Conservation (phyloP, 2,113 vertebrate species). For the Trematomus loennbergii region DNA sequence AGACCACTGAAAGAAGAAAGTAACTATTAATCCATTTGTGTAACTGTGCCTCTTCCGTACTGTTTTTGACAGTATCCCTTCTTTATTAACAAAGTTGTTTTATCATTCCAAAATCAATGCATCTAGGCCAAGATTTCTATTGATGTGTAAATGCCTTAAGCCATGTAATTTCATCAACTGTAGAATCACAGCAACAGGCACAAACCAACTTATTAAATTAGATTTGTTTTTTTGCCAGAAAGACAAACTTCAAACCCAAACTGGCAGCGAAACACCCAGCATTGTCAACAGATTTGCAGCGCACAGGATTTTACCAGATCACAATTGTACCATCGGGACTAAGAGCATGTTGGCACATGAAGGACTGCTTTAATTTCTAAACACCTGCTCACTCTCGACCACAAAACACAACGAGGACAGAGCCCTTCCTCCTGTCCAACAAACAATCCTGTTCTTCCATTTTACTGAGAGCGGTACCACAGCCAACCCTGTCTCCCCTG, state of each 20-base stretch:
- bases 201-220: slow-evolving; percentile 49
- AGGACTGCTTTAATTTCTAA: slow-evolving; percentile 58
- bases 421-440: slow-evolving; percentile 41
- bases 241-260: slow-evolving; percentile 55
- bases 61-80: background rate
- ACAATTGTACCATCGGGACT: slow-evolving; percentile 48
- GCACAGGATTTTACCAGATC: slow-evolving; percentile 60
- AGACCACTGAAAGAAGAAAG: slow-evolving; percentile 24
- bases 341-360: slow-evolving; percentile 41
- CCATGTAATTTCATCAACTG: slow-evolving; percentile 38
- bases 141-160: slow-evolving; percentile 10
- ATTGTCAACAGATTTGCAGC: slow-evolving; percentile 58
- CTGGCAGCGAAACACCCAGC: slow-evolving; percentile 45
- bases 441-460: slow-evolving; percentile 62
- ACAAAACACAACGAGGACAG: slow-evolving; percentile 34
- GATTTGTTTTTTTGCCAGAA: slow-evolving; percentile 37
- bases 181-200: slow-evolving; percentile 33
- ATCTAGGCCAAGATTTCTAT: background rate
- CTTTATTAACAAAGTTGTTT: background rate
- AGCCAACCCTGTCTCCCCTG: slow-evolving; percentile 58
- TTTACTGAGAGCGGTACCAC: slow-evolving; percentile 43
- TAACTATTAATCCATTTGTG: background rate
- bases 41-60: background rate
- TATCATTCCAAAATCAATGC: background rate
- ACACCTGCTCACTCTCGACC: slow-evolving; percentile 70